phyloP scores from a whole-genome alignment of 2,113 vertebrate species.

The Martes martes region DNA sequence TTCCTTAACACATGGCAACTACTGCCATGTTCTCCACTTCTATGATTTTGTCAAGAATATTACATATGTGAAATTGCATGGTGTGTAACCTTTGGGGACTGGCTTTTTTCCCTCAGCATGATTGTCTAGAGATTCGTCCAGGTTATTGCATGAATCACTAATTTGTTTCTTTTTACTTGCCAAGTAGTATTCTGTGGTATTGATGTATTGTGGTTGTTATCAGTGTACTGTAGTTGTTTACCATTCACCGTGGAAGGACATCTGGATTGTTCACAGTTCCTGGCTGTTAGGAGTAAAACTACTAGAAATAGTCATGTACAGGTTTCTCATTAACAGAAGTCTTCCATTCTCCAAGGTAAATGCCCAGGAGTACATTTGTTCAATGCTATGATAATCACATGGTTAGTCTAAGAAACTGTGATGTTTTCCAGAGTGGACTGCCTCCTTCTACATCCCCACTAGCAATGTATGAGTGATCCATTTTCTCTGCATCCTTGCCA shows the following conservation, averaged over 20 bases:
- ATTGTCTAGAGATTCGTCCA: neutral
- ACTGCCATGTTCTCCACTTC: neutral
- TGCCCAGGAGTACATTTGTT: neutral
- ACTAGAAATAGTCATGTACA: neutral
- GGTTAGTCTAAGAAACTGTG: neutral
- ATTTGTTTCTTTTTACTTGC: neutral
- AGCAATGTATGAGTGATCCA: neutral
- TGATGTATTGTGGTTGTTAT: neutral
- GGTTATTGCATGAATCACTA: neutral
- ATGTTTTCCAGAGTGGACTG: neutral
- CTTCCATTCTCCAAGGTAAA: neutral
- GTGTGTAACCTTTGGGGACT: neutral
- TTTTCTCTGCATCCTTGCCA: neutral
- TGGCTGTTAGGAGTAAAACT: neutral
- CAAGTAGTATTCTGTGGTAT: neutral
- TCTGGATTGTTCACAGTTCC: neutral
- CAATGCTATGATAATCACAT: neutral
- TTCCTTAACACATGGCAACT: neutral
- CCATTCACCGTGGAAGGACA: neutral
- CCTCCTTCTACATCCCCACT: neutral
- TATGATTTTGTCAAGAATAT: neutral
- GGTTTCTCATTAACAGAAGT: neutral
- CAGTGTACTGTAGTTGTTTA: neutral
- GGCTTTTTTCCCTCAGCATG: neutral
- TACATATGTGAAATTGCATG: neutral